These are phyloP conservation scores for Tachysurus fulvidraco DNA, from an alignment of 2,113 vertebrate species.

Conservation along the genomic window DNA sequence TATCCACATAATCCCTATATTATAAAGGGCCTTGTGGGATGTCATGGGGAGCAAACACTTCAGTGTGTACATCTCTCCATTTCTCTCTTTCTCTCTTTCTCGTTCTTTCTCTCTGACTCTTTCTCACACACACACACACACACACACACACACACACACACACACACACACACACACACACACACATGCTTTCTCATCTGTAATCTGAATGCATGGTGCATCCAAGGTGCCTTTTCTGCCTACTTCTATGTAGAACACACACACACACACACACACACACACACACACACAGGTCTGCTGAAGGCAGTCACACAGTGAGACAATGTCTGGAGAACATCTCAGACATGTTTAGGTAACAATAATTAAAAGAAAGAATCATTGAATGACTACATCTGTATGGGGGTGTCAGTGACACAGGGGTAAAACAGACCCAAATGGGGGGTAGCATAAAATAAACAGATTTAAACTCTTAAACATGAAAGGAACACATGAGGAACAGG, in stretches of 20 bases:
- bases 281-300: neutral
- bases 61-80: neutral
- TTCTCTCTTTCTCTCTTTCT: neutral
- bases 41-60: neutral
- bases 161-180: neutral
- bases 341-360: no score
- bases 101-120: neutral
- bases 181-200: slow-evolving; percentile 16
- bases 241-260: slow-evolving; percentile 15
- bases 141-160: neutral
- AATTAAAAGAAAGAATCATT: no score
- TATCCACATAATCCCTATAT: neutral
- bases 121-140: neutral
- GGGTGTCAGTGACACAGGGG: no score
- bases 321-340: no score
- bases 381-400: no score
- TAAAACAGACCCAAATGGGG: no score
- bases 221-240: slow-evolving; percentile 51
- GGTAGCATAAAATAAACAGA: no score
- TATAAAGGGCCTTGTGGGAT: neutral
- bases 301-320: no score
- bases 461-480: no score
- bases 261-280: slow-evolving; percentile 2
- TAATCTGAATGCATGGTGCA: slow-evolving; percentile 40
- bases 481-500: no score